phyloP scores from a whole-genome alignment of 2,888 invertebrate species.

The Apantesis nais region DNA sequence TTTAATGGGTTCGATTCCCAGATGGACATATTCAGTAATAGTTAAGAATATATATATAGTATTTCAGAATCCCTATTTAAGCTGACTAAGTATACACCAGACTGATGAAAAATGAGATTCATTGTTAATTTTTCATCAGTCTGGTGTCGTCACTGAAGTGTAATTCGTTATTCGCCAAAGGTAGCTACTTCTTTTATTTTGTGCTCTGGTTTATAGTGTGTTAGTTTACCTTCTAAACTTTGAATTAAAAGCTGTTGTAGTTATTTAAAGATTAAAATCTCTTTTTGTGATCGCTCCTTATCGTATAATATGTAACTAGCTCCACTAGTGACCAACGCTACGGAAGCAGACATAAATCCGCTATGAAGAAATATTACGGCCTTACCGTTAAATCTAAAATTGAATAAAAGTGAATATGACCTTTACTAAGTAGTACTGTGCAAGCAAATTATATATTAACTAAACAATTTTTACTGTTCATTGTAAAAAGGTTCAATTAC shows the following conservation, averaged over 20 bases:
- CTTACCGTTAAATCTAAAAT: slow-evolving; percentile 51
- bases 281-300: not conserved
- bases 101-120: no score
- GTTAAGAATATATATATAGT: not conserved
- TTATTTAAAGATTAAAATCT: slow-evolving; percentile 1
- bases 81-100: not conserved
- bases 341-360: slow-evolving; percentile 57
- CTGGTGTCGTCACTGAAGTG: not conserved
- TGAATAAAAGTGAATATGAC: slow-evolving; percentile 47
- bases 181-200: no score
- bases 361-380: slow-evolving; percentile 52
- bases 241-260: not conserved
- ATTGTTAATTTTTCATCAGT: no score
- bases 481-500: not conserved
- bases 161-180: not conserved
- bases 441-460: slow-evolving; percentile 27
- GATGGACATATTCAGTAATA: not conserved
- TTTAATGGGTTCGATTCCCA: no score
- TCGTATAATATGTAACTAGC: slow-evolving; percentile 25
- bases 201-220: no score
- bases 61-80: not conserved
- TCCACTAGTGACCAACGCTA: slow-evolving; percentile 29
- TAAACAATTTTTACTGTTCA: not conserved
- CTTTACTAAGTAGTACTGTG: slow-evolving; percentile 40
- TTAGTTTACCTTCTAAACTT: no score